Conservation (phyloP, 1,140 invertebrate species). For the Brachionus manjavacas region DNA sequence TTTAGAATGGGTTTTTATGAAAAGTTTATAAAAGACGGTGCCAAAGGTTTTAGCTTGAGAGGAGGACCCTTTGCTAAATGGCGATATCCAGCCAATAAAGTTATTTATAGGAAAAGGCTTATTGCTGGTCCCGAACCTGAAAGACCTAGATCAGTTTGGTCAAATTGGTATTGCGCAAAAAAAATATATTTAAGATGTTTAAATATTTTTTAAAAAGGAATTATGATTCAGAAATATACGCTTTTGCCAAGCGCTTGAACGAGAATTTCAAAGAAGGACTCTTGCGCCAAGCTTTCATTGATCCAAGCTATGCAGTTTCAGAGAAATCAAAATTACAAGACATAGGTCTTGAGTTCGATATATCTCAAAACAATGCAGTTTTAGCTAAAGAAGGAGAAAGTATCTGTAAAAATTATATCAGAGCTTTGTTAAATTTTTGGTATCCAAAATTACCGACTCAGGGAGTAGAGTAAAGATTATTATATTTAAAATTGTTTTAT, state of each 20-base stretch:
- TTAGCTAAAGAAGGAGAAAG: conserved; percentile 62
- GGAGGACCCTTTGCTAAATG: conserved; percentile 42
- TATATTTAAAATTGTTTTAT: no score
- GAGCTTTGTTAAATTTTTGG: conserved; percentile 62
- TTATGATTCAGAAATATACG: conserved; percentile 76
- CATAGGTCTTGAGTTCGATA: conserved; percentile 61
- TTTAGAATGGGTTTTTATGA: conserved; percentile 32
- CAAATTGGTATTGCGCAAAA: conserved; percentile 47
- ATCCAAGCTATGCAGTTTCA: conserved; percentile 58
- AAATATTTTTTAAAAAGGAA: conserved; percentile 63
- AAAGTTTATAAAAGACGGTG: conserved; percentile 32
- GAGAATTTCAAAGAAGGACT: conserved; percentile 71
- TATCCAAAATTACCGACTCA: conserved; percentile 70
- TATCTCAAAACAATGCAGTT: conserved; percentile 66
- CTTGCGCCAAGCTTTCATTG: conserved; percentile 71
- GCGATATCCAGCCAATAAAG: conserved; percentile 33
- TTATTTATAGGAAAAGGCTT: conserved; percentile 47
- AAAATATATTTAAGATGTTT: not conserved
- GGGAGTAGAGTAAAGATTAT: conserved; percentile 60
- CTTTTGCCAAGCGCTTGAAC: conserved; percentile 76
- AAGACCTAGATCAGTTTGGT: conserved; percentile 49
- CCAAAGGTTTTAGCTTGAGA: conserved; percentile 7
- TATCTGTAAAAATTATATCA: conserved; percentile 63
- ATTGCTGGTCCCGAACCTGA: conserved; percentile 49
- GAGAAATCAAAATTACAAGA: conserved; percentile 67